phyloP scores from a whole-genome alignment of 2,888 invertebrate species.

The Glyphotaelius pellucidus region DNA sequence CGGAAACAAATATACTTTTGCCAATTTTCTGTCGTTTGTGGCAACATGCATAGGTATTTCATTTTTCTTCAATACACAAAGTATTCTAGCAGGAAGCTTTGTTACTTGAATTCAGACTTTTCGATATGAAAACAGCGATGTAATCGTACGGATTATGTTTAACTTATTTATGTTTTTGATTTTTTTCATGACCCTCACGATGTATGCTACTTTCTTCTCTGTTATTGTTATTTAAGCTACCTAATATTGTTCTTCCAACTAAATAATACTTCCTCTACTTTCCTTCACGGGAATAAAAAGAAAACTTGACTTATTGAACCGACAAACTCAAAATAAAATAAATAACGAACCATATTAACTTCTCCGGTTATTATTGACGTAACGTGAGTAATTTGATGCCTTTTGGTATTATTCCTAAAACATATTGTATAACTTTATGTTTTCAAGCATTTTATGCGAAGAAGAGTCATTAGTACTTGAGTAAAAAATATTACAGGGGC shows the following conservation, averaged over 20 bases:
- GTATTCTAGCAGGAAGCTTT: not conserved
- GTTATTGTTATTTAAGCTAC: too few relatives aligned
- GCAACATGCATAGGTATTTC: not conserved
- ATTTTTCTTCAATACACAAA: not conserved
- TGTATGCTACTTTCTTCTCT: too few relatives aligned
- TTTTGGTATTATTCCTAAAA: not conserved
- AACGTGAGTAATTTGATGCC: not conserved
- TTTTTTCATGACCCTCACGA: too few relatives aligned
- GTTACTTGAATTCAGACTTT: not conserved
- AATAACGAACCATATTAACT: too few relatives aligned
- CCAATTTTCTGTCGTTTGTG: slow-evolving; percentile 25
- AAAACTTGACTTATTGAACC: not conserved
- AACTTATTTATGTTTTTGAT: too few relatives aligned
- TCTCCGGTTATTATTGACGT: not conserved
- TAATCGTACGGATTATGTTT: not conserved
- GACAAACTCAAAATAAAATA: not conserved
- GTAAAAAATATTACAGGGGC: not conserved
- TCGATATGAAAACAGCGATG: not conserved
- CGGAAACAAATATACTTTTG: slow-evolving; percentile 10
- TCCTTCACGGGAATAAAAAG: too few relatives aligned
- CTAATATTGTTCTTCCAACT: too few relatives aligned
- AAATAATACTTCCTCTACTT: too few relatives aligned
- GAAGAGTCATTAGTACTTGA: slow-evolving; percentile 21
- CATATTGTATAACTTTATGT: not conserved
- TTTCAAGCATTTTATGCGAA: not conserved